Conservation (phyloP, 1,140 invertebrate genomes). For the Oncopeltus fasciatus region DNA sequence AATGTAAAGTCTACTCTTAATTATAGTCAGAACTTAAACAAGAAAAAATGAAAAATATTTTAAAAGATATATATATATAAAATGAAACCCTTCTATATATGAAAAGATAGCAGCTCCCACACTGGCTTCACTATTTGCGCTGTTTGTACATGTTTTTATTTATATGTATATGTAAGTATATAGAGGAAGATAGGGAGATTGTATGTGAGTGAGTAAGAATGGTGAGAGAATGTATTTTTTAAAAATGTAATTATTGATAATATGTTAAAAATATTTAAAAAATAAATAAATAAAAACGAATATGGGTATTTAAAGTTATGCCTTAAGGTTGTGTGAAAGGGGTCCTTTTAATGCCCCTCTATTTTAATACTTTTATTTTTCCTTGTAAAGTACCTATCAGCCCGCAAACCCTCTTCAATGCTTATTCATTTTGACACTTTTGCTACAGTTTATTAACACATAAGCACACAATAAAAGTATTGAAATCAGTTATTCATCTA, state of each 20-base stretch:
- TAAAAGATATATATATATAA: conserved; percentile 4
- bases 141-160: conserved; percentile 13
- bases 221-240: conserved; percentile 8
- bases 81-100: conserved; percentile 5
- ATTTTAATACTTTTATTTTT: conserved; percentile 6
- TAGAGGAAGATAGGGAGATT: conserved; percentile 3
- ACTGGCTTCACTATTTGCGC: conserved; percentile 18
- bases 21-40: conserved; percentile 7
- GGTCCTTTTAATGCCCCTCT: not conserved
- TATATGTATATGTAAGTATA: conserved; percentile 1
- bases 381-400: conserved; percentile 1
- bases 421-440: not conserved
- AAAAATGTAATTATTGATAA: conserved; percentile 6
- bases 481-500: too few relatives aligned
- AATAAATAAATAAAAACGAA: too few relatives aligned
- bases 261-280: too few relatives aligned
- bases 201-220: not conserved
- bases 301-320: conserved; percentile 6
- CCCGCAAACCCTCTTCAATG: not conserved
- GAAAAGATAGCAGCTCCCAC: conserved; percentile 19
- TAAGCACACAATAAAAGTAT: too few relatives aligned
- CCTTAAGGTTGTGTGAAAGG: conserved; percentile 7
- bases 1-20: conserved; percentile 11
- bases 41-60: conserved; percentile 10
- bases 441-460: not conserved